Base-by-base conservation (phyloP, 2,113 vertebrate genomes). In the Mixornis gularis region DNA sequence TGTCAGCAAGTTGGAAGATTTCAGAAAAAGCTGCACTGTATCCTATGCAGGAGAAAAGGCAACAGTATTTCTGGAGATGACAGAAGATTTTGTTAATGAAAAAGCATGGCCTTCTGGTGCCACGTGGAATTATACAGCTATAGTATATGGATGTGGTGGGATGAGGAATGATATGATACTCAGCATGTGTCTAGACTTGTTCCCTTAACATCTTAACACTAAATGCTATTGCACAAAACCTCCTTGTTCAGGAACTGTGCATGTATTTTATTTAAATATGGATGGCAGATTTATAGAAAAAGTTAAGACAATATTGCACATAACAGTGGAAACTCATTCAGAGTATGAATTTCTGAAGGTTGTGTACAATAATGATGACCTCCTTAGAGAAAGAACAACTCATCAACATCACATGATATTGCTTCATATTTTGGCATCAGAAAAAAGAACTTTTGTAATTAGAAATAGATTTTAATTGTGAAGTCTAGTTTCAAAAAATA, bases 1-100 rank as follows among this genome's bases (percentile, higher is more conserved):
- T 92, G 86, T 94, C 86, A 92, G 60, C 77, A 90, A 64, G 80
- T 91, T 30, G 79, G 70, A 71, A 87, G 77, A 87, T 81, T 89
- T 89, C 70, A 68, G 80, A 89, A 89, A 60, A 68, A 93, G 30
- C 40, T 79, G 52, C 49, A 49, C 72, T 41, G 17, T 92, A 81
- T 52, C 48, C 38, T 66, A 10, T 48, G 21, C 36, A 19, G 25
- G 19, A 91, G 36, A 74, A 90, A 92, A 90, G 25, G 22, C 21
- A 81, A 41, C 36, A 53, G n/a, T 64, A 26, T 87, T 95, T 89
- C 84, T 76, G 13, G 65, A 49, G 29, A 17, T 78, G 71, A 69
- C 53, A 65, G 38, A 60, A 79, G 36, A 64, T 72, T 94, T 91
- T 65, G 48, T 79, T 90, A 85, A 69, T 20, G 19, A 74, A 90